A percentile compares a stretch with the other conserved stretches of the same genome.
Evolutionary conservation across 2,888 invertebrate genomes (phyloP).

Genomic region (Nemotelus nigrinus): DNA sequence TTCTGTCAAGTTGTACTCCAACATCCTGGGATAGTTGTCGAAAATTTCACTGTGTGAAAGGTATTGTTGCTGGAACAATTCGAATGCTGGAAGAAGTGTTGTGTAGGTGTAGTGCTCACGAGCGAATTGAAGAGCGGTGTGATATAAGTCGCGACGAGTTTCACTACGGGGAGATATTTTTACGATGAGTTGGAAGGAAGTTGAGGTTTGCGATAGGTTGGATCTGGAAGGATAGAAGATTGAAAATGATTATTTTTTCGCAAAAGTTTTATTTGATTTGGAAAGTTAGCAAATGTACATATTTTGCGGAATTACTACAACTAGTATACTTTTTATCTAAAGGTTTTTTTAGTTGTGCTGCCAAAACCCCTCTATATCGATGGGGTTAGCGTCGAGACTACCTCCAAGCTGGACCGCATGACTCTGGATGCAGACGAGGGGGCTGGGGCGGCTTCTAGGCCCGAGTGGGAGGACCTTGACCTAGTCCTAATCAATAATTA

Average conservation of each 20-base stretch:
- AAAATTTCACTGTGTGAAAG: slow-evolving; percentile 36
- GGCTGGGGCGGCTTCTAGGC: too few relatives aligned
- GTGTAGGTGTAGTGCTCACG: slow-evolving; percentile 45
- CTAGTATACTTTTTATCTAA: too few relatives aligned
- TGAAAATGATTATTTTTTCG: background rate
- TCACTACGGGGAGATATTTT: slow-evolving; percentile 42
- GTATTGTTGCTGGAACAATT: slow-evolving; percentile 41
- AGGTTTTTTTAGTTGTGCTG: too few relatives aligned
- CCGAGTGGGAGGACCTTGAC: too few relatives aligned
- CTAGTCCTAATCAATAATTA: too few relatives aligned
- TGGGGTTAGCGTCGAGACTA: too few relatives aligned
- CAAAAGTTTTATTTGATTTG: too few relatives aligned
- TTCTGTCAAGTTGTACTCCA: slow-evolving; percentile 63
- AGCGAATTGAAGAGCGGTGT: slow-evolving; percentile 38
- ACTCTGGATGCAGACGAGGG: too few relatives aligned
- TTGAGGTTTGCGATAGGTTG: background rate
- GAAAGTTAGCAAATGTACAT: too few relatives aligned
- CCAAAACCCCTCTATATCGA: too few relatives aligned
- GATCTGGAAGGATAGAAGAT: background rate
- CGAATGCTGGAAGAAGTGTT: slow-evolving; percentile 42
- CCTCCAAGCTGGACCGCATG: too few relatives aligned
- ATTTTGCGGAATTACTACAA: too few relatives aligned
- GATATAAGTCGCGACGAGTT: slow-evolving; percentile 41
- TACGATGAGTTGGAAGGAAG: slow-evolving; percentile 16
- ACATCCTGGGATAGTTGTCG: slow-evolving; percentile 54